phyloP scores from a whole-genome alignment of 1,140 invertebrate species.

The Bombyx mandarina region DNA sequence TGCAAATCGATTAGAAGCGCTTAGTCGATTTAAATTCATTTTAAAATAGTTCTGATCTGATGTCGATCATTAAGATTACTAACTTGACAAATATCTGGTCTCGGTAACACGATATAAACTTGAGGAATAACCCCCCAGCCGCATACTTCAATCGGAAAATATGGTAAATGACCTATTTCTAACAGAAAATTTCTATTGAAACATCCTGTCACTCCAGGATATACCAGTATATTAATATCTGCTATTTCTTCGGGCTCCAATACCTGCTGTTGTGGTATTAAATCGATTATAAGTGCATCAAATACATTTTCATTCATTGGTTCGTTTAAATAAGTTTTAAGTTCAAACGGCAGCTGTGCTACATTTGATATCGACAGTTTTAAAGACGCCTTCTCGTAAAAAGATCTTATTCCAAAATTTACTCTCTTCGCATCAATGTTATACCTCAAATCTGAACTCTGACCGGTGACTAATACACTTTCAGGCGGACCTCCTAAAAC shows the following conservation, averaged over 20 bases:
- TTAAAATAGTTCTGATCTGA: background rate
- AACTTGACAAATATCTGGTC: constrained; percentile 36
- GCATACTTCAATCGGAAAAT: constrained; percentile 49
- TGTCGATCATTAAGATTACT: constrained; percentile 11
- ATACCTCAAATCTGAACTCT: constrained; percentile 53
- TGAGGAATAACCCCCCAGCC: constrained; percentile 62
- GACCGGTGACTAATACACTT: constrained; percentile 40
- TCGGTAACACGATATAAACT: constrained; percentile 43
- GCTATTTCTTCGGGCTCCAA: constrained; percentile 39
- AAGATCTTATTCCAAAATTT: constrained; percentile 61
- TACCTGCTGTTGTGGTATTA: constrained; percentile 36
- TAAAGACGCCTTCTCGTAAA: constrained; percentile 51
- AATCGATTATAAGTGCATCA: constrained; percentile 38
- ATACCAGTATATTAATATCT: constrained; percentile 40
- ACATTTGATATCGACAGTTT: constrained; percentile 40
- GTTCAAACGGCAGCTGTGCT: constrained; percentile 47
- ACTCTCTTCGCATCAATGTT: constrained; percentile 39
- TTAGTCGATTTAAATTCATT: background rate
- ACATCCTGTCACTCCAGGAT: constrained; percentile 51
- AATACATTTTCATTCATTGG: constrained; percentile 36
- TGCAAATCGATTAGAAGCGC: constrained; percentile 15
- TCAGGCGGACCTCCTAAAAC: constrained; percentile 55
- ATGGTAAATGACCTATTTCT: constrained; percentile 52
- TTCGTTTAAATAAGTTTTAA: constrained; percentile 51
- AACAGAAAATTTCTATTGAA: constrained; percentile 46